These are phyloP conservation scores for Andrena camellia DNA, from an alignment of 2,888 invertebrate genomes.

Conservation along the genomic window DNA sequence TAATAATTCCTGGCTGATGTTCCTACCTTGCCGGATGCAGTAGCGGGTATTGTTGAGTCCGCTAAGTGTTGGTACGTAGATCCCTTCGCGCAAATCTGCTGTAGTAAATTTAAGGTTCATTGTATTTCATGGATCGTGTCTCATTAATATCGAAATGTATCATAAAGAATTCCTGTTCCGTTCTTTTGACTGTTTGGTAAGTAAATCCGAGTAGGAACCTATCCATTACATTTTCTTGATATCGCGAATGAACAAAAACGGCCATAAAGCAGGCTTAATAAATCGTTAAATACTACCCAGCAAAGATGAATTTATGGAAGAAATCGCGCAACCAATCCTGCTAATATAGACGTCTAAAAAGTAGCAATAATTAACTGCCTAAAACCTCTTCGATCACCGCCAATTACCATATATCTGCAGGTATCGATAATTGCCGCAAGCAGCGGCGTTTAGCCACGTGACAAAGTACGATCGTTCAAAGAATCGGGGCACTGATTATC, in stretches of 20 bases:
- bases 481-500: too few relatives aligned
- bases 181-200: not conserved
- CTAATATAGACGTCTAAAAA: not conserved
- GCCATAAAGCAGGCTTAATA: not conserved
- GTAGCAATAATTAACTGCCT: slow-evolving; percentile 1
- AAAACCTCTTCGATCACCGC: not conserved
- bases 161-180: too few relatives aligned
- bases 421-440: too few relatives aligned
- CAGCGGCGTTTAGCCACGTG: too few relatives aligned
- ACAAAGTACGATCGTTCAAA: too few relatives aligned
- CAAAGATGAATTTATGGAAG: not conserved
- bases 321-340: not conserved
- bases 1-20: slow-evolving; percentile 4
- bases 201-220: not conserved
- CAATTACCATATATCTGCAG: not conserved
- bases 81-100: too few relatives aligned
- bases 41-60: not conserved
- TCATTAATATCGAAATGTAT: too few relatives aligned
- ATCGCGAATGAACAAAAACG: not conserved
- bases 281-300: not conserved
- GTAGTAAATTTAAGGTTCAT: too few relatives aligned
- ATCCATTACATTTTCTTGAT: not conserved
- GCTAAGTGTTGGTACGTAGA: not conserved
- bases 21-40: not conserved
- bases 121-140: too few relatives aligned